Evolutionary conservation across 2,888 invertebrate species (phyloP), one percentile per base, ranked within the genome.

Genomic region (Eupithecia vulgata): DNA sequence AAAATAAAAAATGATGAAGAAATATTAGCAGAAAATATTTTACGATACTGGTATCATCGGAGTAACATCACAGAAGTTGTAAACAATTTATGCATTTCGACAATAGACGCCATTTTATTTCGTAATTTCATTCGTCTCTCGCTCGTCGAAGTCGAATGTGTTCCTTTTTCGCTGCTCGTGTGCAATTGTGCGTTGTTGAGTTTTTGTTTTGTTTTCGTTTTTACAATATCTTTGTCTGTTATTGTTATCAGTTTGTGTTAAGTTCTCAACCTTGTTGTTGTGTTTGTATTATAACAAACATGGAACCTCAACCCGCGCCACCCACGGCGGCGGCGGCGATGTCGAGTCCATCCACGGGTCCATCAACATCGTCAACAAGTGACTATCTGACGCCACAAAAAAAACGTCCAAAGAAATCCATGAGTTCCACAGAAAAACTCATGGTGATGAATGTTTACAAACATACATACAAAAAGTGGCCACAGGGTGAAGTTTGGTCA

Each of bases 1-100:
- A 64, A 64, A 7, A 8, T 64, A 64, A 21, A 64, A 64, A 64
- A 37, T 40, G 64, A 64, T 64, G 64, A 64, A 64, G 64, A 64
- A 64, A 64, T 64, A 40, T 3, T 64, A 40, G 64, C 64, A 64
- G 35, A 64, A 40, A 30, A 61, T 34, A 61, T 34, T 15, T 34
- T 34, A 59, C 30, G 15, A 30, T 13, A 30, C 1, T 59, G 5
- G 25, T 59, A 59, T 13, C 30, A 59, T 59, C 59, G 59, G 25
- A 30, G 59, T 59, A 59, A 59, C 30, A n/a, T n/a, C 12, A 15
- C 2, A 25, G 34, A n/a, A n/a, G n/a, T n/a, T n/a, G n/a, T 5
- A 30, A 59, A 30, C 34, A 59, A 5, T 59, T 59, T 30, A 10
- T 34, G 12, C 34, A 59, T 59, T 59, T 59, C 12, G 59, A 59